Evolutionary conservation across 2,797 vertebrate genomes (phyloP), one percentile per base, ranked within the genome.

Genomic region (Siniperca undulata): DNA sequence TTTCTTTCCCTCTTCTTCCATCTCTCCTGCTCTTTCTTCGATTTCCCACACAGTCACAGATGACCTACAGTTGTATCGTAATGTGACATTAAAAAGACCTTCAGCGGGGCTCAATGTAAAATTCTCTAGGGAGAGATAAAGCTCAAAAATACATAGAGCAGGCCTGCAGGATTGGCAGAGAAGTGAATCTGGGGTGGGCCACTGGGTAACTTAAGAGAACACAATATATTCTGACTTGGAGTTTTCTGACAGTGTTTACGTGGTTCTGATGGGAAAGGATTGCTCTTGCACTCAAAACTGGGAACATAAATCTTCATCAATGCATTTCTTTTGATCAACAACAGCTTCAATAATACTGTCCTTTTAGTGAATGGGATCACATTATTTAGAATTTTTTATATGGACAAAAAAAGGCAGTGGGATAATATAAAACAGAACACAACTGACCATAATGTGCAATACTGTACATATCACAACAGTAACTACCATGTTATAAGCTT

Each of bases 61-160:
- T 66, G 77, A 87, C 84, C 86, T 65, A 48, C 53, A 68, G 74
- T 85, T 69, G 71, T 71, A 85, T 86, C 24, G 55, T 74, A 78
- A 82, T 75, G 79, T 88, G 82, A 93, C 87, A 88, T 94, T 91
- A 89, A 85, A 91, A 93, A 93, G 88, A 88, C 83, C 84, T 85
- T 87, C 81, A 62, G 70, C 17, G 14, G 67, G 59, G 84, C 82
- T 90, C 80, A 58, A 30, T 64, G 75, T 68, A 48, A 73, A 85
- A 84, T 46, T 74, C 93, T 81, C 83, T 0, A 0, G 46, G 86
- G 93, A 86, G 78, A 74, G 72, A 91, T 88, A 84, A 27, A 81
- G 81, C 79, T 81, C 86, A 84, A 67, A 90, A 84, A 87, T 94
- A 93, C 89, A 94, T 38, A 93, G 87, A 93, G 89, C 94, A 95